These are phyloP conservation scores for Megalops cyprinoides DNA, from an alignment of 2,797 vertebrate species.

Conservation along the genomic window DNA sequence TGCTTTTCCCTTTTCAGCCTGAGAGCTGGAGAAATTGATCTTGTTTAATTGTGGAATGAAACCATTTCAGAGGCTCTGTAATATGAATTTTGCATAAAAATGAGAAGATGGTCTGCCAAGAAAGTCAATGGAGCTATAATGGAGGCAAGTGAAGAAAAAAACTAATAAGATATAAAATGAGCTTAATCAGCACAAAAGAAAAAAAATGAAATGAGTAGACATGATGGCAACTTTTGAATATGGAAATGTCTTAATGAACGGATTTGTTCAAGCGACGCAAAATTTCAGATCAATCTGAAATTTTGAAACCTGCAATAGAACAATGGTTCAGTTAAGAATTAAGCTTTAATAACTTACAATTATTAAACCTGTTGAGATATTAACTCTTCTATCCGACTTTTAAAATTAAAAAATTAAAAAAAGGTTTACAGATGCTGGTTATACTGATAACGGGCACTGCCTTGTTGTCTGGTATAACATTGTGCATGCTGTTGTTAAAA, in stretches of 20 bases:
- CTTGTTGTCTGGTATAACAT: too few relatives aligned
- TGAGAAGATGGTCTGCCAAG: slow-evolving; percentile 50
- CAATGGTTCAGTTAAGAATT: too few relatives aligned
- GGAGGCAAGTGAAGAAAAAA: slow-evolving; percentile 44
- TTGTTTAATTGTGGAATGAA: slow-evolving; percentile 54
- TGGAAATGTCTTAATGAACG: not conserved
- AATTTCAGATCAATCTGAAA: not conserved
- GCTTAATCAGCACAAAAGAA: slow-evolving; percentile 47
- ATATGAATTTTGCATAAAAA: slow-evolving; percentile 38
- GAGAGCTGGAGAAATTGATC: slow-evolving; percentile 44
- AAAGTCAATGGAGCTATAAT: slow-evolving; percentile 52
- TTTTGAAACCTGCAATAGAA: too few relatives aligned
- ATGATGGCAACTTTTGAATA: not conserved
- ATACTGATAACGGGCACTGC: too few relatives aligned
- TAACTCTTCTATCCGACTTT: too few relatives aligned
- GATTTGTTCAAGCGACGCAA: not conserved
- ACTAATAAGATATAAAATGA: slow-evolving; percentile 46
- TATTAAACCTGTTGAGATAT: too few relatives aligned
- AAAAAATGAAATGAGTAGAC: not conserved
- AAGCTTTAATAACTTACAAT: too few relatives aligned
- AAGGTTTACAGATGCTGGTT: too few relatives aligned
- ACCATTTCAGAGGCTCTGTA: slow-evolving; percentile 40
- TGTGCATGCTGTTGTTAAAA: too few relatives aligned
- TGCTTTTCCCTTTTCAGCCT: slow-evolving; percentile 36
- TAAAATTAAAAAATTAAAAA: too few relatives aligned